Conservation (phyloP, 2,113 vertebrate genomes). For the Clupea harengus region DNA sequence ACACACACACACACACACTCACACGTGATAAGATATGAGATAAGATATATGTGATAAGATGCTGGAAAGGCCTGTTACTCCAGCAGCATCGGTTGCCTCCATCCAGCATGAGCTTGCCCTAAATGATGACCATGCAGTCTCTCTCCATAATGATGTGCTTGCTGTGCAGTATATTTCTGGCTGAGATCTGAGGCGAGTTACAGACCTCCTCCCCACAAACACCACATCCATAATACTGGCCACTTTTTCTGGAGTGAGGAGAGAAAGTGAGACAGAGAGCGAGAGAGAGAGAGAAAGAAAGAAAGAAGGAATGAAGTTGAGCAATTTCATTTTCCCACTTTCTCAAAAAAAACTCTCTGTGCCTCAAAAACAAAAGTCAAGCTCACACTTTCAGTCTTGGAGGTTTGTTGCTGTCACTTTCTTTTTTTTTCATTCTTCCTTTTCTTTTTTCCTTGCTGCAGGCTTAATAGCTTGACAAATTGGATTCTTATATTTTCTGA, state of each 20-base stretch:
- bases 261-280: not conserved
- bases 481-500: conserved; percentile 18
- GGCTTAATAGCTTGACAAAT: conserved; percentile 13
- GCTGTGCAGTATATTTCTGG: not conserved
- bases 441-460: not conserved
- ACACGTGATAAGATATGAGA: not conserved
- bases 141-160: not conserved
- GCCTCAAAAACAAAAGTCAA: not conserved
- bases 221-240: not conserved
- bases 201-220: not conserved
- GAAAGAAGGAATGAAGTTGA: not conserved
- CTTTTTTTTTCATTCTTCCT: not conserved
- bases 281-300: not conserved
- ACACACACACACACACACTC: not conserved
- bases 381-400: not conserved
- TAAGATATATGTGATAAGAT: not conserved
- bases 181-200: not conserved
- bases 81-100: not conserved
- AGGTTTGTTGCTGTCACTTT: not conserved
- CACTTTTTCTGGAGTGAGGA: not conserved
- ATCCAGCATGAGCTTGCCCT: not conserved
- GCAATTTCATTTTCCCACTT: not conserved
- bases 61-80: not conserved
- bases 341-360: not conserved
- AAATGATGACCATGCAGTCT: not conserved